Conservation (phyloP, 2,113 vertebrate genomes). For the Limanda limanda region DNA sequence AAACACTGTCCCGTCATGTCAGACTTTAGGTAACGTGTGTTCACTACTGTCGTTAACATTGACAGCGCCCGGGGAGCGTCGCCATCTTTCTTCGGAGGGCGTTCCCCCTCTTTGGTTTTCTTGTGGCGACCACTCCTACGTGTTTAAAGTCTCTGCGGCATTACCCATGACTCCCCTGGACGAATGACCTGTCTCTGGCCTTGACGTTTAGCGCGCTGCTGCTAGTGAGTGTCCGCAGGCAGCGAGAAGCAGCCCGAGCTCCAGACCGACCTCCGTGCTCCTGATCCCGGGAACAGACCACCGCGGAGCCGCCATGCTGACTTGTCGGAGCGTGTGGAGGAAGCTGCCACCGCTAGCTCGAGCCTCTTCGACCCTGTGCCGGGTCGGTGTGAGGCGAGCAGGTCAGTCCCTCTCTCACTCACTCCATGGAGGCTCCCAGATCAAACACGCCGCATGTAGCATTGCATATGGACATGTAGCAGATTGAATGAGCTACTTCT, state of each 20-base stretch:
- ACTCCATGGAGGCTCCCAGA: not conserved
- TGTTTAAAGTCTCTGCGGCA: conserved; percentile 1
- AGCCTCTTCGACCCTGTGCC: conserved; percentile 77
- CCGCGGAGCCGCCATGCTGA: conserved; percentile 77
- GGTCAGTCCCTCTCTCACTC: conserved; percentile 61
- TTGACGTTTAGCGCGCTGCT: conserved; percentile 58
- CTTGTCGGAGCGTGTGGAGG: conserved; percentile 73
- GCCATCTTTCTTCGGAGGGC: conserved; percentile 30
- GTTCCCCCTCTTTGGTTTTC: not conserved
- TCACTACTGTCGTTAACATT: no score
- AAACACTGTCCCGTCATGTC: not conserved
- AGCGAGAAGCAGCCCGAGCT: conserved; percentile 13
- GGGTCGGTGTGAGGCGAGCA: conserved; percentile 74
- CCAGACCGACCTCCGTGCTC: conserved; percentile 12
- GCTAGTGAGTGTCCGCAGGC: conserved; percentile 29
- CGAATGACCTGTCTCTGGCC: conserved; percentile 79
- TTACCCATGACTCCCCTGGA: conserved; percentile 67
- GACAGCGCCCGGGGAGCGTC: not conserved
- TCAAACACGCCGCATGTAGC: not conserved
- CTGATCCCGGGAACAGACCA: not conserved
- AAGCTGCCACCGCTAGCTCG: conserved; percentile 77
- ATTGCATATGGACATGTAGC: no score
- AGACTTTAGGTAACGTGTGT: not conserved
- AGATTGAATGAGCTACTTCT: not conserved
- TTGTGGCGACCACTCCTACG: not conserved